Percentiles rank a stretch among this genome's conserved stretches.
phyloP scores from a whole-genome alignment of 2,888 invertebrate genomes.

The Tribolium freemani region DNA sequence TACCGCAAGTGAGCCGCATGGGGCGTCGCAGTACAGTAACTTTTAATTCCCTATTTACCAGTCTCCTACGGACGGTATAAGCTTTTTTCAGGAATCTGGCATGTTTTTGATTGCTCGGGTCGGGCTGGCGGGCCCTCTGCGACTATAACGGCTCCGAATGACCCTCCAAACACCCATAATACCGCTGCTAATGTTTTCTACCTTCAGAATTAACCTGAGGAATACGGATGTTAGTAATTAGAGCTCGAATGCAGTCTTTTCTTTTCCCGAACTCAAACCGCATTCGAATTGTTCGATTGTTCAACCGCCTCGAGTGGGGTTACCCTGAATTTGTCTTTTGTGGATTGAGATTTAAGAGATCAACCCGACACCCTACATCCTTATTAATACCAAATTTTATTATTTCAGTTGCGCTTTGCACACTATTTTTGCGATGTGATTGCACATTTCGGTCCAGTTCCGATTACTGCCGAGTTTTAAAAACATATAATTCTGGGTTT shows the following conservation, averaged over 20 bases:
- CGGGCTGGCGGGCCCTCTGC: conserved; percentile 73
- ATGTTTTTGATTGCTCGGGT: conserved; percentile 74
- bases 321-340: conserved; percentile 52
- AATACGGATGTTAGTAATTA: conserved; percentile 73
- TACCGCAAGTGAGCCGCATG: conserved; percentile 50
- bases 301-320: conserved; percentile 47
- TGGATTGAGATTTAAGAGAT: conserved; percentile 55
- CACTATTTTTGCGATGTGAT: too few species aligned
- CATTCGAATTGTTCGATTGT: conserved; percentile 53
- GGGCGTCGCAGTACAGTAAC: conserved; percentile 56
- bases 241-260: conserved; percentile 67
- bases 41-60: conserved; percentile 63
- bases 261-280: conserved; percentile 51
- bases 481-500: conserved; percentile 48
- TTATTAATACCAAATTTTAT: conserved; percentile 1
- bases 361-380: conserved; percentile 40
- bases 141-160: conserved; percentile 77
- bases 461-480: conserved; percentile 41
- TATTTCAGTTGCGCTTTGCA: too few species aligned
- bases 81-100: conserved; percentile 64
- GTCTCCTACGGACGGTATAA: conserved; percentile 59
- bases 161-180: conserved; percentile 80
- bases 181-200: conserved; percentile 75
- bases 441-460: conserved; percentile 11
- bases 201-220: conserved; percentile 66